Percentiles rank a stretch among this genome's conserved stretches.
Evolutionary conservation across 1,140 invertebrate species (phyloP).

Genomic region (Ceratoteleas bidentatus): DNA sequence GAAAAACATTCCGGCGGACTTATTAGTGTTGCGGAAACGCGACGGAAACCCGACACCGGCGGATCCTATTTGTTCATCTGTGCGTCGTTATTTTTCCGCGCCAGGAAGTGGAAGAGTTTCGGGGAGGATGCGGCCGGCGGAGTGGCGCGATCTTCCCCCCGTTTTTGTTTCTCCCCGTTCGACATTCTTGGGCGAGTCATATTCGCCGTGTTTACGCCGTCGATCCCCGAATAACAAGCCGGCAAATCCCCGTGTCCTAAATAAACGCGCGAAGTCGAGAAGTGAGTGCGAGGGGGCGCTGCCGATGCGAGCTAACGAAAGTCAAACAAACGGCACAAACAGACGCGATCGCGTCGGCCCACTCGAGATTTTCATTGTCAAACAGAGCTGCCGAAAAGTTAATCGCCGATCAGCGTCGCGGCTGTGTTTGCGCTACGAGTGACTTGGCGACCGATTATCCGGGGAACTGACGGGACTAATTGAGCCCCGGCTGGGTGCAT

Average conservation of each 20-base stretch:
- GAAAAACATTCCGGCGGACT: constrained; percentile 58
- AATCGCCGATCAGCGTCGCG: constrained; percentile 25
- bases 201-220: constrained; percentile 74
- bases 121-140: constrained; percentile 16
- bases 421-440: background rate
- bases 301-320: constrained; percentile 72
- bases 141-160: constrained; percentile 43
- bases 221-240: constrained; percentile 77
- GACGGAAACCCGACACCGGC: constrained; percentile 43
- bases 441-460: too few species aligned
- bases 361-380: constrained; percentile 51
- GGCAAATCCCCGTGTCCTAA: constrained; percentile 80
- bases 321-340: constrained; percentile 78
- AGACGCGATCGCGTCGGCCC: constrained; percentile 63
- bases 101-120: constrained; percentile 30
- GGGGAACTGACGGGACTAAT: too few species aligned
- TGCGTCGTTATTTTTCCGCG: constrained; percentile 45
- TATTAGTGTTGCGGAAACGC: constrained; percentile 65
- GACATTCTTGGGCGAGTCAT: constrained; percentile 68
- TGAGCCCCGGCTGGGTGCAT: too few species aligned
- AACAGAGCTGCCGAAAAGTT: constrained; percentile 30
- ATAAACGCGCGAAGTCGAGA: constrained; percentile 73
- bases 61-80: constrained; percentile 50
- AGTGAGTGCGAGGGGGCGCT: constrained; percentile 27
- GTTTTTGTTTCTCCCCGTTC: background rate